phyloP scores from a whole-genome alignment of 2,113 vertebrate genomes.

The Gymnorhina tibicen region DNA sequence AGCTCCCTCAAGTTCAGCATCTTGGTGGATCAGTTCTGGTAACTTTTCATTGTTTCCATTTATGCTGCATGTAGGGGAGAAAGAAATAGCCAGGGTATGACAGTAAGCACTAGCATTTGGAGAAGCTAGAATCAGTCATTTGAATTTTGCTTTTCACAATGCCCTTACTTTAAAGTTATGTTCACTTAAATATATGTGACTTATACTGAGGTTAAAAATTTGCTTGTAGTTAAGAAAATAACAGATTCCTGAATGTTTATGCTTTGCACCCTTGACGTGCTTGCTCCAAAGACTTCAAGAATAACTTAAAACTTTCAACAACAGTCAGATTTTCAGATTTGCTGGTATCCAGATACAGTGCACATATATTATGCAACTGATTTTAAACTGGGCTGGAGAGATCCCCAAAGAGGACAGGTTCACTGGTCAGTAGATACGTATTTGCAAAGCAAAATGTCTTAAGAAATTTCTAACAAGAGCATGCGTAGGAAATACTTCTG shows the following conservation, averaged over 20 bases:
- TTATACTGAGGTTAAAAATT: not conserved
- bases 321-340: not conserved
- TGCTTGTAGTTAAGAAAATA: not conserved
- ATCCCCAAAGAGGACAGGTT: not conserved
- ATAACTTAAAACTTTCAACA: not conserved
- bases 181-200: not conserved
- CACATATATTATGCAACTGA: not conserved
- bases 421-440: not conserved
- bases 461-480: slow-evolving; percentile 39
- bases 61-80: not conserved
- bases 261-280: not conserved
- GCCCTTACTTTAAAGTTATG: not conserved
- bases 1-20: not conserved
- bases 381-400: not conserved
- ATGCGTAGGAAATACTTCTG: slow-evolving; percentile 4
- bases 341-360: not conserved
- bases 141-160: not conserved
- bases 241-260: not conserved
- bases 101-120: not conserved
- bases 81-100: not conserved
- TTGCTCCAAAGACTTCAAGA: not conserved
- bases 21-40: not conserved
- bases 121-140: not conserved
- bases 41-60: not conserved
- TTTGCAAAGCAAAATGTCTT: not conserved